A percentile compares a stretch with the other conserved stretches of the same genome.
These are phyloP conservation scores for Yponomeuta evonymella DNA, from an alignment of 2,888 invertebrate genomes.

Conservation along the genomic window DNA sequence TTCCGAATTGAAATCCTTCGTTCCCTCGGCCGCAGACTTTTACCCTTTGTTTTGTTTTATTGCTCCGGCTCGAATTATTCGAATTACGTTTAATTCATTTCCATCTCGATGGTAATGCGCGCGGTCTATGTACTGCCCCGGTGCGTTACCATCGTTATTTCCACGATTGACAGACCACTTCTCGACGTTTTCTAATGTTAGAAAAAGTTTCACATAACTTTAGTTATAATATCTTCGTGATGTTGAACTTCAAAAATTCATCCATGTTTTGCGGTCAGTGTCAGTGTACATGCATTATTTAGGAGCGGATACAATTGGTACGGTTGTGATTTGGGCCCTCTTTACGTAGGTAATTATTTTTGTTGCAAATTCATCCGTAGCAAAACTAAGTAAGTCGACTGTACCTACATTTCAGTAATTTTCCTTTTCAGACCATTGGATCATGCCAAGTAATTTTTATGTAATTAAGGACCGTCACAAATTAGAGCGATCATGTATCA, in stretches of 20 bases:
- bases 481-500: conserved; percentile 1
- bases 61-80: conserved; percentile 70
- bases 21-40: conserved; percentile 63
- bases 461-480: not conserved
- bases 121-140: conserved; percentile 23
- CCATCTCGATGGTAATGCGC: conserved; percentile 61
- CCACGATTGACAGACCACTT: not conserved
- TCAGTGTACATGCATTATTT: too few species aligned
- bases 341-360: too few species aligned
- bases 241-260: too few species aligned
- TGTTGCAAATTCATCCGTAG: too few species aligned
- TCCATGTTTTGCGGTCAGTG: too few species aligned
- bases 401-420: too few species aligned
- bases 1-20: conserved; percentile 75
- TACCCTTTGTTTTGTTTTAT: conserved; percentile 71
- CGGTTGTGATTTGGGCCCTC: too few species aligned
- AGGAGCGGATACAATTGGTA: too few species aligned
- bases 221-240: too few species aligned
- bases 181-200: not conserved
- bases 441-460: not conserved
- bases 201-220: too few species aligned
- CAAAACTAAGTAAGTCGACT: too few species aligned
- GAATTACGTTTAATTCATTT: conserved; percentile 75
- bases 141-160: conserved; percentile 20
- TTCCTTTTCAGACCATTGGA: too few species aligned